Base-by-base conservation (phyloP, 2,888 invertebrate genomes). In the Thyatira batis region DNA sequence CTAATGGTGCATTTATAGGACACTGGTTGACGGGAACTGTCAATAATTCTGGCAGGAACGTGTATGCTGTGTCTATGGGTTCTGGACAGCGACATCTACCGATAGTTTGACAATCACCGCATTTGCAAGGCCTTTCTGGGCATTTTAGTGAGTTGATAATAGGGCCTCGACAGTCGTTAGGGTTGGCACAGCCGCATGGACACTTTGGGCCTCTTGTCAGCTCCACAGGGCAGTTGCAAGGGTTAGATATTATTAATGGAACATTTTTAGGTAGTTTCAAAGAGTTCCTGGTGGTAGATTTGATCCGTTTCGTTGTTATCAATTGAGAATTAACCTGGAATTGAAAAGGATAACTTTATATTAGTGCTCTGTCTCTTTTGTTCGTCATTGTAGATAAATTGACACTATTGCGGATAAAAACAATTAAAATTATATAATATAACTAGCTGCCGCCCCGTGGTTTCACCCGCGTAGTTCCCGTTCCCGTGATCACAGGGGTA, bases 141-240 rank as follows among this genome's bases (percentile, higher is more conserved):
- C 48, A 48, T 20, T 23, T 9, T 11, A 48, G 17, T 17, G 48
- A 17, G 48, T 48, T 48, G 9, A 48, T 17, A 20, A 48, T 27
- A 6, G 48, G 48, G 2, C 48, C 48, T 3, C 17, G 27, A 27
- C 48, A 48, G 1, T 48, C 27, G 1, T 5, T 27, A 2, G 48
- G 48, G 17, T 17, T 48, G 27, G 20, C 17, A 48, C 48, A 48
- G 17, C 48, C 48, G 20, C 48, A 48, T 0, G 48, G 48, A 27
- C 48, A 48, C 2, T 17, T 17, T 6, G 8, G 39, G 13, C 6
- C 6, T 20, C 13, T 27, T 10, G 48, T 1, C 20, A 28, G 8
- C 1, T 48, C 48, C 3, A 17, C 1, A 1, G 48, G 48, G 10
- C 20, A 48, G 13, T 10, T 48, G 10, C 27, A 39, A 20, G 8